Percentiles rank a stretch among this genome's conserved stretches.
Evolutionary conservation across 2,888 invertebrate genomes (phyloP).

Genomic region (Amblyjoppa fuscipennis): DNA sequence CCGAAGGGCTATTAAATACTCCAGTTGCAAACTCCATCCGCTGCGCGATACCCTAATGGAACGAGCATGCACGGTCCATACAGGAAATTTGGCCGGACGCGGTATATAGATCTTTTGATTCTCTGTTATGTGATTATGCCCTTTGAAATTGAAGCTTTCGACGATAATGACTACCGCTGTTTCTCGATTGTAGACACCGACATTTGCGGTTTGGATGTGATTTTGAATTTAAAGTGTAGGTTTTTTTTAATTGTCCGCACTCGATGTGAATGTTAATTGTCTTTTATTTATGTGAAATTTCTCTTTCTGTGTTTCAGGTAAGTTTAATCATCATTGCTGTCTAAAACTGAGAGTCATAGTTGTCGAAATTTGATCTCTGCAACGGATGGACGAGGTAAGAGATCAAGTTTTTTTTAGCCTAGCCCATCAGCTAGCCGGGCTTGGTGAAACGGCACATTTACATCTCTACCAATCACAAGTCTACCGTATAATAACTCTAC

Average conservation of each 20-base stretch:
- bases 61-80: neutral
- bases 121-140: neutral
- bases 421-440: neutral
- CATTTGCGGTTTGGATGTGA: neutral
- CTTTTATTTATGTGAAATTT: conserved; percentile 42
- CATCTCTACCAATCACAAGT: neutral
- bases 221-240: too few species aligned
- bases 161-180: neutral
- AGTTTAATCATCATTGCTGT: conserved; percentile 64
- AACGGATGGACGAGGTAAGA: conserved; percentile 17
- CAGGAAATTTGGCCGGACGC: neutral
- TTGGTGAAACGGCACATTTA: too few species aligned
- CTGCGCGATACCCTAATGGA: neutral
- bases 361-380: neutral
- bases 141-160: conserved; percentile 15
- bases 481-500: too few species aligned
- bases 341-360: neutral
- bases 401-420: neutral
- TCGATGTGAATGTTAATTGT: neutral
- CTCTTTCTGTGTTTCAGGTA: conserved; percentile 75
- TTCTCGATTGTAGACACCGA: neutral
- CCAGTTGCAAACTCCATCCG: conserved; percentile 24
- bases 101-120: neutral
- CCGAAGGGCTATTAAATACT: neutral
- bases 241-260: too few species aligned